These are phyloP conservation scores for Temnothorax longispinosus DNA, from an alignment of 1,140 invertebrate genomes.

Conservation along the genomic window DNA sequence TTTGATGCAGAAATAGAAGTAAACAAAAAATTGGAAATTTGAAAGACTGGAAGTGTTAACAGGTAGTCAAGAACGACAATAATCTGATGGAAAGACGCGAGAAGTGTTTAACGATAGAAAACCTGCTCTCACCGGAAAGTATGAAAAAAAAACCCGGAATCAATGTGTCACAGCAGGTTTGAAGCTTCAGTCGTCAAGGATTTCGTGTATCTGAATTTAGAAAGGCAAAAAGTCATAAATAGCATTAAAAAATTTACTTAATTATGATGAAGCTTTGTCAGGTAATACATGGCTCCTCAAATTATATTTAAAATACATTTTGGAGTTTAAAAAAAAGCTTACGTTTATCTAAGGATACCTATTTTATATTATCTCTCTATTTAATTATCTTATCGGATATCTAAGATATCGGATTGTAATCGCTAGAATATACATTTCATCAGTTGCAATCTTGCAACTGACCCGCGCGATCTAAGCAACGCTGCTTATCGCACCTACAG, in stretches of 20 bases:
- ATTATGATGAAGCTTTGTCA: neutral
- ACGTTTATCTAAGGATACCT: too few relatives aligned
- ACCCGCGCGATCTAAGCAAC: neutral
- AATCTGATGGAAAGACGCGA: neutral
- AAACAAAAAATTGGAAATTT: neutral
- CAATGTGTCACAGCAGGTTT: neutral
- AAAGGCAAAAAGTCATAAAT: neutral
- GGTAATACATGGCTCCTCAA: neutral
- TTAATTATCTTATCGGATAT: neutral
- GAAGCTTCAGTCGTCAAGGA: neutral
- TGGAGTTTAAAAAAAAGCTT: neutral
- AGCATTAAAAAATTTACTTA: neutral
- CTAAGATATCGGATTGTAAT: neutral
- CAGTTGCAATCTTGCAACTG: conserved; percentile 5
- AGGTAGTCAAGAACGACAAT: neutral
- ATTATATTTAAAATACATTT: neutral
- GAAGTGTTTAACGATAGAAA: neutral
- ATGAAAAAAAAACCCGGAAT: neutral
- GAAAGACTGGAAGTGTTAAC: neutral
- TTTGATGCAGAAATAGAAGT: neutral
- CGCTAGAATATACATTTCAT: conserved; percentile 2
- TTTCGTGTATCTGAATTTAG: neutral
- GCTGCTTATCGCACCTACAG: neutral
- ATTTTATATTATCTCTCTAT: neutral
- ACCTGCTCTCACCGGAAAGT: neutral